These are phyloP conservation scores for Epizoanthus rinbou DNA, from an alignment of 92 coral and sea anemone species.

Conservation along the genomic window DNA sequence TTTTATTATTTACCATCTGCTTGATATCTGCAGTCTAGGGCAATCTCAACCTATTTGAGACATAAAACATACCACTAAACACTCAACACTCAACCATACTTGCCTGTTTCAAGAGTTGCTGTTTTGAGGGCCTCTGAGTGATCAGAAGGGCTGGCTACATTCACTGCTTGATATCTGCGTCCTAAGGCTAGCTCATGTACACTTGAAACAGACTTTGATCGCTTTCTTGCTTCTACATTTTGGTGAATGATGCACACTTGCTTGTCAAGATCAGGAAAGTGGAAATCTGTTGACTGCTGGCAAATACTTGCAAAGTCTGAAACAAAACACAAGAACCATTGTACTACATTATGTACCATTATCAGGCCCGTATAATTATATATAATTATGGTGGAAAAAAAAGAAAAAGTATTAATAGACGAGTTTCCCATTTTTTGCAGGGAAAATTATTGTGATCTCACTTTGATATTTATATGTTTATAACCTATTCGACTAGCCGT, in stretches of 20 bases:
- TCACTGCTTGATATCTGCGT: constrained; percentile 6
- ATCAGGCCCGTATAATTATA: too few relatives aligned
- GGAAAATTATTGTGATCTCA: too few relatives aligned
- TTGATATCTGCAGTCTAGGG: neutral
- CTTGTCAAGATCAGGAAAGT: constrained; percentile 97
- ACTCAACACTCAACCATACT: constrained; percentile 4
- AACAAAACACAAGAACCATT: too few relatives aligned
- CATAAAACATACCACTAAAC: constrained; percentile 44
- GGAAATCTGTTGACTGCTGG: constrained; percentile 97
- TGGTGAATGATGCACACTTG: constrained; percentile 95
- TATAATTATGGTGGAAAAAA: too few relatives aligned
- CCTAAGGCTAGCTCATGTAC: constrained; percentile 37
- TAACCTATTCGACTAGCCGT: too few relatives aligned
- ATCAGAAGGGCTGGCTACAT: constrained; percentile 1
- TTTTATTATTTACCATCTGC: too few relatives aligned
- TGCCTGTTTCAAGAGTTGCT: constrained; percentile 24
- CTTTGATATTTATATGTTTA: too few relatives aligned
- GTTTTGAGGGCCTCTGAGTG: constrained; percentile 36
- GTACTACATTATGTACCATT: too few relatives aligned
- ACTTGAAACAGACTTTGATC: constrained; percentile 63
- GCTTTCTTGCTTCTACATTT: constrained; percentile 72
- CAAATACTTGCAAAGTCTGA: constrained; percentile 92
- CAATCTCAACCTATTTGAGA: constrained; percentile 43
- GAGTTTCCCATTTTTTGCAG: too few relatives aligned
- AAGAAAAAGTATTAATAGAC: too few relatives aligned